Evolutionary conservation across 1,140 invertebrate species (phyloP), one percentile per base, ranked within the genome.

Genomic region (Procambarus clarkii): DNA sequence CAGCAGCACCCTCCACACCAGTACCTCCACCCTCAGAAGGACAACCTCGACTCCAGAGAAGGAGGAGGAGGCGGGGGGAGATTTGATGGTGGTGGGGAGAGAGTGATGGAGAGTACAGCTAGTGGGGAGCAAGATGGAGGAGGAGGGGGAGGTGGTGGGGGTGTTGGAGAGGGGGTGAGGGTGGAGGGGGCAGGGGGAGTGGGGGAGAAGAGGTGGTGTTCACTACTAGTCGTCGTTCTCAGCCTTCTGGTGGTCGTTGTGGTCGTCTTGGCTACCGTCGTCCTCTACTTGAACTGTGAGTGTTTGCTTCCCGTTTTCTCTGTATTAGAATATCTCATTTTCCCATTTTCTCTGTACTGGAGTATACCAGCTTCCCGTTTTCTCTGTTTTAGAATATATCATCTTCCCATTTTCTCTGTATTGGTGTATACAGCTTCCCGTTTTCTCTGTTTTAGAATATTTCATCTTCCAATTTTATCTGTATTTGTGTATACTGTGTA

Each of bases 211-310:
- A 78, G 50, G 34, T 77, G 71, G 71, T 86, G 74, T 60, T 78
- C 85, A 21, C 50, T 86, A 5, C 48, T 86, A 2, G 58, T 86
- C 64, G 34, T 86, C n/a, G 18, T 86, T 34, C 85, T 86, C 34
- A 71, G 78, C n/a, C 48, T 86, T 2, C 50, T 86, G 9, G 85
- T 86, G 13, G 85, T 86, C n/a, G 58, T 86, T 24, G 78, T 86
- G n/a, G 74, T 86, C 3, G 48, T 86, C 74, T 24, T 78, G 15
- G 85, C 71, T 2, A 54, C 76, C 48, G 3, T 86, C 74, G 60
- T 86, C 74, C 74, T 86, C 4, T 86, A 86, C 85, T 77, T 86
- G 74, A 86, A 78, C 85, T 86, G 74, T 86, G n/a, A 86, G 85
- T 86, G 78, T 64, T 4, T 1, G 60, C 18, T 64, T 64, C 18